Evolutionary conservation across 2,797 vertebrate species (phyloP), one percentile per base, ranked within the genome.

Genomic region (Phalloptychus januarius): DNA sequence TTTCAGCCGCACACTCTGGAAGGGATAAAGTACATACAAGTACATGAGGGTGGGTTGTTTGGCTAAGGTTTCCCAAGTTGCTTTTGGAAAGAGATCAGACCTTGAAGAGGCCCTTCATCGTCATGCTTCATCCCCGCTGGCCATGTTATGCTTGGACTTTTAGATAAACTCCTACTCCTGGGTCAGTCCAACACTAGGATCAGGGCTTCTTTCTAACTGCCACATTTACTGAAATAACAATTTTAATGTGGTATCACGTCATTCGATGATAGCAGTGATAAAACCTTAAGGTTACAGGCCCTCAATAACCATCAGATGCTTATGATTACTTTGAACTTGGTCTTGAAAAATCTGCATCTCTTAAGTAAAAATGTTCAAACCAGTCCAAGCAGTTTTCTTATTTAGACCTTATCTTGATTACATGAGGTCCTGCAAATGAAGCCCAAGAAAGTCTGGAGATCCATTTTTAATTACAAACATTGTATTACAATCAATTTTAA

Each of bases 1-100:
- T 93, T 95, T 95, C 93, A 95, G 93, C 92, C 84, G 90, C 91
- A 92, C 93, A 92, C 91, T 90, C 93, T 91, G 92, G 91, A 87
- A 89, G 88, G 31, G 13, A 91, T 92, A 72, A 81, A 67, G 82
- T 82, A 87, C 84, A 83, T 80, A 85, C 71, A 86, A 74, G 83
- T 85, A 72, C 56, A 74, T 38, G 88, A 92, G 54, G 75, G 80
- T 70, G 75, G 93, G 94, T 86, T 93, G 84, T 95, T 96, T 95
- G 87, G 88, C 92, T 93, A 88, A 93, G 92, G 93, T 95, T 96
- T 90, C 93, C 89, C 87, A 85, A 94, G 95, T 96, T 97, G 91
- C 94, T 96, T 87, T 97, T 97, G 96, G 97, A 97, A 91, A 73
- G 82, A 67, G 96, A 97, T 97, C 96, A 97, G 96, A 95, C 95